Conservation (phyloP, 2,888 invertebrate genomes). For the Brenthis daphne region DNA sequence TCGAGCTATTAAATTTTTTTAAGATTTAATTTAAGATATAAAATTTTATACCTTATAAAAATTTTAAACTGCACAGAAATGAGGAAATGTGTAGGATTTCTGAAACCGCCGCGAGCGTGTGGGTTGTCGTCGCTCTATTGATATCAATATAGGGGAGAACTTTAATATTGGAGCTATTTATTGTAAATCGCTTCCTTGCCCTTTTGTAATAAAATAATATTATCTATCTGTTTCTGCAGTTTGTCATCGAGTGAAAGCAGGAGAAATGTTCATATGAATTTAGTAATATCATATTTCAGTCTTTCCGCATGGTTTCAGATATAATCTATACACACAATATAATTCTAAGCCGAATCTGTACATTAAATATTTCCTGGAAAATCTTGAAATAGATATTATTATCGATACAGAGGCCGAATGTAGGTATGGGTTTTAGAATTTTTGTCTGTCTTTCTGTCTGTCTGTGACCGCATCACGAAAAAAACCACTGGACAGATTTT, state of each 20-base stretch:
- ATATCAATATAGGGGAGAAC: conserved; percentile 77
- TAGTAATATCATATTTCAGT: conserved; percentile 10
- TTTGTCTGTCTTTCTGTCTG: no score
- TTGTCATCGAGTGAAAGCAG: conserved; percentile 30
- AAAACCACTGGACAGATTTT: no score
- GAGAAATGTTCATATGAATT: conserved; percentile 22
- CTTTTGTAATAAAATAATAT: conserved; percentile 61
- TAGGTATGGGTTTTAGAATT: no score
- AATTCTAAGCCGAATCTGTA: no score
- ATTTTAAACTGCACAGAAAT: neutral
- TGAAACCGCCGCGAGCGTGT: conserved; percentile 69
- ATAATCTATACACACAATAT: no score
- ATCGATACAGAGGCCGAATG: no score
- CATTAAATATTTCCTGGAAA: no score
- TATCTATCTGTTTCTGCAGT: conserved; percentile 46
- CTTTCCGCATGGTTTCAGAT: neutral
- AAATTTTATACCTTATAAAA: neutral
- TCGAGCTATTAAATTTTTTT: no score
- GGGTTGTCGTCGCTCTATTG: conserved; percentile 70
- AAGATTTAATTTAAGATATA: neutral
- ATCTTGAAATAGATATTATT: no score
- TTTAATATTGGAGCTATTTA: conserved; percentile 80
- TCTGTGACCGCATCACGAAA: no score
- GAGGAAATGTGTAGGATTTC: conserved; percentile 56
- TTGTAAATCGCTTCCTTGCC: conserved; percentile 76